Conservation (phyloP, 2,888 invertebrate species). For the Lamproptera curius region DNA sequence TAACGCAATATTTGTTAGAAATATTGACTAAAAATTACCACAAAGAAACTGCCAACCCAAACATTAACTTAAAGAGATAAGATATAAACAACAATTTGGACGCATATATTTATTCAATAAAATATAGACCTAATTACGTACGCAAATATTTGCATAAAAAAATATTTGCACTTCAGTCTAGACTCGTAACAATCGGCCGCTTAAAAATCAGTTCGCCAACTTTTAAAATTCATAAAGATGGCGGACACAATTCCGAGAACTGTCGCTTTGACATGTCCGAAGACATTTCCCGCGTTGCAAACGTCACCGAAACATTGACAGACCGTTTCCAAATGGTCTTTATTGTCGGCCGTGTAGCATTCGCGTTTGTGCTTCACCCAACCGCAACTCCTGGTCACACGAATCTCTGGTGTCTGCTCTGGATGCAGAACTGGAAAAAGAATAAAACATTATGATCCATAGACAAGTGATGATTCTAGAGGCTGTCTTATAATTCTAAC, state of each 20-base stretch:
- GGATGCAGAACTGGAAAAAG: conserved; percentile 46
- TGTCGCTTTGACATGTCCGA: conserved; percentile 37
- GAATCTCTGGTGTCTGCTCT: conserved; percentile 47
- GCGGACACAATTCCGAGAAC: conserved; percentile 29
- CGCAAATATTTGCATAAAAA: not conserved
- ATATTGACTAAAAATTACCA: no score
- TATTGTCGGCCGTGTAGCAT: conserved; percentile 78
- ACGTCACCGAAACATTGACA: conserved; percentile 80
- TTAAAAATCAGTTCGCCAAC: conserved; percentile 34
- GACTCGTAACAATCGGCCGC: not conserved
- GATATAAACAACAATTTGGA: not conserved
- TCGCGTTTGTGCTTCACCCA: conserved; percentile 65
- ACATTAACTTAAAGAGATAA: not conserved
- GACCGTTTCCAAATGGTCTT: conserved; percentile 77
- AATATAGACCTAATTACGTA: not conserved
- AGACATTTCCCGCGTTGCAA: conserved; percentile 67
- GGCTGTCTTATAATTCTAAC: no score
- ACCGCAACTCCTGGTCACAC: conserved; percentile 79
- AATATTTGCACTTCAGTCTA: not conserved
- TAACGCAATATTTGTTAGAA: no score
- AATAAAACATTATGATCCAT: no score
- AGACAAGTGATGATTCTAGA: no score
- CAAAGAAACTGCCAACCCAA: no score
- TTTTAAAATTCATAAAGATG: conserved; percentile 32
- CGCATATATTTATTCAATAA: not conserved